phyloP scores from a whole-genome alignment of 2,888 invertebrate species.

The Argyra leucocephala region DNA sequence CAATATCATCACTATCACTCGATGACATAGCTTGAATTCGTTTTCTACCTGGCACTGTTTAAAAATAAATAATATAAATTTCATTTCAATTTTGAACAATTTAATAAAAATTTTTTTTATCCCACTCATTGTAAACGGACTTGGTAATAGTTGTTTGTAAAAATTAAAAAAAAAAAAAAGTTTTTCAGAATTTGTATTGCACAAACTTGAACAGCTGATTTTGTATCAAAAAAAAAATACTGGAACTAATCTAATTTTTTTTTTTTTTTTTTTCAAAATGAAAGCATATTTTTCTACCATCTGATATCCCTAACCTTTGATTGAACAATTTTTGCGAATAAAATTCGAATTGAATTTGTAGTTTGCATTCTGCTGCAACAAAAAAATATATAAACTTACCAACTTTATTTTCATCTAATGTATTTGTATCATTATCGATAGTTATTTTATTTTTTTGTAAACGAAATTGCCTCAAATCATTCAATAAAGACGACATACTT shows the following conservation, averaged over 20 bases:
- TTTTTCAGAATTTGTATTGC: background rate
- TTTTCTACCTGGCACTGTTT: conserved; percentile 41
- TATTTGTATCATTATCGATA: background rate
- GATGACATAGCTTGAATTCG: conserved; percentile 39
- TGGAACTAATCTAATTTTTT: too few relatives aligned
- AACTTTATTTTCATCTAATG: conserved; percentile 12
- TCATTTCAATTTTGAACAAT: too few relatives aligned
- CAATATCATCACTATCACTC: conserved; percentile 37
- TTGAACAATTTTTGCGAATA: too few relatives aligned
- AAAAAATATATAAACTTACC: conserved; percentile 26
- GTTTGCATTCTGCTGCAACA: too few relatives aligned
- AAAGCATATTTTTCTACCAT: too few relatives aligned
- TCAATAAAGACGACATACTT: conserved; percentile 27
- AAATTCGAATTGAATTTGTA: too few relatives aligned
- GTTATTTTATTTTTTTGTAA: conserved; percentile 30
- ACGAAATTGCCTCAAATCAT: conserved; percentile 38
- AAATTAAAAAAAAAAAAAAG: background rate
- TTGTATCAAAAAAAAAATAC: too few relatives aligned
- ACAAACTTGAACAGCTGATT: background rate
- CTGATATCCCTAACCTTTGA: too few relatives aligned
- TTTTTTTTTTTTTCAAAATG: too few relatives aligned
- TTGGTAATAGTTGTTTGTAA: background rate
- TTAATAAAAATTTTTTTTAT: too few relatives aligned
- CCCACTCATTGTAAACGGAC: too few relatives aligned
- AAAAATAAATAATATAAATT: conserved; percentile 21